phyloP scores from a whole-genome alignment of 1,140 invertebrate genomes.

The Papilio polytes region DNA sequence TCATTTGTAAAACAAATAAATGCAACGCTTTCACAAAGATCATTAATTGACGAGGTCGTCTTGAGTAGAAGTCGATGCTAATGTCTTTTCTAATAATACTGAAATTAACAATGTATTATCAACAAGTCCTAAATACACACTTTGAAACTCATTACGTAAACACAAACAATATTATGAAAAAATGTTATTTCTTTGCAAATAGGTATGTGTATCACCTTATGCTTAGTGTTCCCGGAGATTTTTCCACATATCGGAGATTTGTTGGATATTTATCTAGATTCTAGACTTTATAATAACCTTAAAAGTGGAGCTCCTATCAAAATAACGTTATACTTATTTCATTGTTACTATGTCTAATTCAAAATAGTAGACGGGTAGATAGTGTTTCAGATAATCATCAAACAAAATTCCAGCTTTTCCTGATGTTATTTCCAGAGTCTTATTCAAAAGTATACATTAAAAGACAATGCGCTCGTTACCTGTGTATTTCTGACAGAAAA shows the following conservation, averaged over 20 bases:
- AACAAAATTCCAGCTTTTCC: slow-evolving; percentile 2
- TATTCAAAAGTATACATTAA: slow-evolving; percentile 19
- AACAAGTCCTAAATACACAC: neutral
- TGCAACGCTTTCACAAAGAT: slow-evolving; percentile 44
- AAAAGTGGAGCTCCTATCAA: neutral
- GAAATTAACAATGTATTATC: neutral
- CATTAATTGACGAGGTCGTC: slow-evolving; percentile 40
- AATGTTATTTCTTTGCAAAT: neutral
- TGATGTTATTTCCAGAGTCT: slow-evolving; percentile 16
- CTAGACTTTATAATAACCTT: neutral
- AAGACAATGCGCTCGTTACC: slow-evolving; percentile 28
- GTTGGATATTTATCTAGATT: neutral
- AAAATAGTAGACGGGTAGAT: neutral
- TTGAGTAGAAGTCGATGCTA: slow-evolving; percentile 26
- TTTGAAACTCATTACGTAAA: neutral
- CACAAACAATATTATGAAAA: neutral
- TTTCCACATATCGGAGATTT: neutral
- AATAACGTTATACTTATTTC: neutral
- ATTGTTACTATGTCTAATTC: neutral
- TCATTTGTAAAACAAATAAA: slow-evolving; percentile 58
- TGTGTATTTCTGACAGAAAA: slow-evolving; percentile 21
- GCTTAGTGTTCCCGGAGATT: neutral
- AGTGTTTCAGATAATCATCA: neutral
- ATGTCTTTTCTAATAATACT: slow-evolving; percentile 18
- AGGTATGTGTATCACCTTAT: neutral